Base-by-base conservation (phyloP, 1,140 invertebrate genomes). In the Bombus terrestris region DNA sequence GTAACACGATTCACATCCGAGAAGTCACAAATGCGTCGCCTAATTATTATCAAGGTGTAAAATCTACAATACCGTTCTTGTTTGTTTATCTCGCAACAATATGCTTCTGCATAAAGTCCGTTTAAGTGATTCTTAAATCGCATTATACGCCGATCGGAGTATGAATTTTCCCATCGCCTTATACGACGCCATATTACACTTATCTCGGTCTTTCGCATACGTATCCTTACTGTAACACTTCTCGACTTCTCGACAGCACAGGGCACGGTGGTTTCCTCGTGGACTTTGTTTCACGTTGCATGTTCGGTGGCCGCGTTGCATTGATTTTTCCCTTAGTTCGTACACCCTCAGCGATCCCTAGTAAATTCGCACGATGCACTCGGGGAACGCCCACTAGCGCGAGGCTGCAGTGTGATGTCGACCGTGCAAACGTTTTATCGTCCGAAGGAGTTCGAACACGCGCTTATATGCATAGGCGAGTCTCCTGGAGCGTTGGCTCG, bases 281-380 rank as follows among this genome's bases (percentile, higher is more conserved):
- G 32, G n/a, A 32, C 32, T 39, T 18, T 12, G n/a, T 69, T 75
- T 35, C 64, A 15, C 71, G 72, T 83, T 37, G 76, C 83, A 76
- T 80, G 83, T 43, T 57, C 28, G 43, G 62, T 39, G 43, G 59
- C 35, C 59, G 43, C 47, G 75, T 79, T 71, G 83, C 83, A 79
- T 84, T 47, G 83, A 84, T 84, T 79, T 79, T 78, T 84, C 66
- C 35, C 73, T 47, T 76, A 39, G 81, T 83, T 69, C 73, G 62
- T 85, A 64, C 28, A 85, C 83, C 64, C 64, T 71, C 75, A 32
- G 66, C 82, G 83, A 85, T 85, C 53, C 75, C 76, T 85, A 72
- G 71, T 80, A 85, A 85, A 85, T 80, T 85, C 78, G 68, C 76
- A n/a, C 83, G 83, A 85, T 85, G 76, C 83, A 80, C 47, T 41